Conservation (phyloP, 1,140 invertebrate species). For the Dolichoris vasculosae region DNA sequence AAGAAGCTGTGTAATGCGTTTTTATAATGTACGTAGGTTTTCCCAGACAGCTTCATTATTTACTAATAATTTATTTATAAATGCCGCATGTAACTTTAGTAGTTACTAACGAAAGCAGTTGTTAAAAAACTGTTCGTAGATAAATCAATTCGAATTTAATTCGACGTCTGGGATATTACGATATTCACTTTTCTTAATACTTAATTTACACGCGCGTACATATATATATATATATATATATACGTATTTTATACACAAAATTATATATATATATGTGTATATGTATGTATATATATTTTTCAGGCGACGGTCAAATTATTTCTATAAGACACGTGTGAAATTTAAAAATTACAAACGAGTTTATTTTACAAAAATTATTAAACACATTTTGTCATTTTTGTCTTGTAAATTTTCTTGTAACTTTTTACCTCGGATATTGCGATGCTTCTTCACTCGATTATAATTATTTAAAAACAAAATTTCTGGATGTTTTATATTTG, state of each 20-base stretch:
- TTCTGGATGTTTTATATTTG: not conserved
- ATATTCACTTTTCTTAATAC: not conserved
- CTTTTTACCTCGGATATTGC: not conserved
- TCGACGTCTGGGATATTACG: not conserved
- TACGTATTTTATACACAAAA: no score
- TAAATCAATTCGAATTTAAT: not conserved
- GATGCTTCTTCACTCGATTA: not conserved
- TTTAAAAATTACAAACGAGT: not conserved
- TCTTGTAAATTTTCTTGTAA: no score
- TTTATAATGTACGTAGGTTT: not conserved
- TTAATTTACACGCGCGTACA: no score
- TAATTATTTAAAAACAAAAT: not conserved
- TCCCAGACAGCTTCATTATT: not conserved
- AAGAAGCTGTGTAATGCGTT: not conserved
- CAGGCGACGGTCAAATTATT: not conserved
- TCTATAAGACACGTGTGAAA: not conserved
- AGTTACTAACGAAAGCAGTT: not conserved
- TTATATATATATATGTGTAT: no score
- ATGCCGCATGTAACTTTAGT: not conserved
- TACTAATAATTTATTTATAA: not conserved
- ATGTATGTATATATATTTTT: no score
- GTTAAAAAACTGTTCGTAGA: not conserved
- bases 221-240: no score
- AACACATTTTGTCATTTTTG: not conserved
- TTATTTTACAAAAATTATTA: conserved; percentile 2